phyloP scores from a whole-genome alignment of 2,888 invertebrate genomes.

The Vannuccia rotundouncinata region DNA sequence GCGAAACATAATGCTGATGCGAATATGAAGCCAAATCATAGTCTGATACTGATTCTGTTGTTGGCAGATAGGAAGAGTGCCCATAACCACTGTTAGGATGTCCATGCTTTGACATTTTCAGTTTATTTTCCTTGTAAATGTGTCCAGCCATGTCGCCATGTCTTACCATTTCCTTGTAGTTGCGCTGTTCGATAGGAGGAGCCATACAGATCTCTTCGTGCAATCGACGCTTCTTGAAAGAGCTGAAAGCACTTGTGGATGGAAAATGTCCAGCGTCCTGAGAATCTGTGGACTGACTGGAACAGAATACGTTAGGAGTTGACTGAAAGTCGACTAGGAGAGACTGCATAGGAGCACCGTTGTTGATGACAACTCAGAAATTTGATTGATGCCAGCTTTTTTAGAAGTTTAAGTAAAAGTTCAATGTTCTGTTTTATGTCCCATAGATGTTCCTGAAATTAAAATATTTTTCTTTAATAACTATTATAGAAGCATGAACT shows the following conservation, averaged over 20 bases:
- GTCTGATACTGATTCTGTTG: not conserved
- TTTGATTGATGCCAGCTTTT: not conserved
- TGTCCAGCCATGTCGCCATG: conserved; percentile 54
- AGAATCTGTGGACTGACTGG: not conserved
- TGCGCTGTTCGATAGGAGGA: not conserved
- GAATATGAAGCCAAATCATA: not conserved
- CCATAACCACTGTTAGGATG: not conserved
- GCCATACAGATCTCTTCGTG: not conserved
- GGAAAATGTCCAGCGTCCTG: not conserved
- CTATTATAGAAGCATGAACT: too few species aligned
- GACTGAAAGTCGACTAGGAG: not conserved
- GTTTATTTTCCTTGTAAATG: conserved; percentile 33
- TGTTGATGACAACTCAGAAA: not conserved
- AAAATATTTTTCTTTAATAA: too few species aligned
- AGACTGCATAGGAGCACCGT: not conserved
- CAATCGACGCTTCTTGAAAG: not conserved
- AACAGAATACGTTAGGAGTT: not conserved
- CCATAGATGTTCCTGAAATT: too few species aligned
- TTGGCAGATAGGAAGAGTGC: not conserved
- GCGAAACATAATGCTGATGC: conserved; percentile 9
- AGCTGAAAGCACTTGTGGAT: not conserved
- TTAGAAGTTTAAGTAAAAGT: not conserved
- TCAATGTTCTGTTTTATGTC: too few species aligned
- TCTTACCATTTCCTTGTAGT: not conserved
- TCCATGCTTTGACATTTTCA: conserved; percentile 27